Evolutionary conservation across 2,888 invertebrate species (phyloP).

Genomic region (Acanthosepion esculentum): DNA sequence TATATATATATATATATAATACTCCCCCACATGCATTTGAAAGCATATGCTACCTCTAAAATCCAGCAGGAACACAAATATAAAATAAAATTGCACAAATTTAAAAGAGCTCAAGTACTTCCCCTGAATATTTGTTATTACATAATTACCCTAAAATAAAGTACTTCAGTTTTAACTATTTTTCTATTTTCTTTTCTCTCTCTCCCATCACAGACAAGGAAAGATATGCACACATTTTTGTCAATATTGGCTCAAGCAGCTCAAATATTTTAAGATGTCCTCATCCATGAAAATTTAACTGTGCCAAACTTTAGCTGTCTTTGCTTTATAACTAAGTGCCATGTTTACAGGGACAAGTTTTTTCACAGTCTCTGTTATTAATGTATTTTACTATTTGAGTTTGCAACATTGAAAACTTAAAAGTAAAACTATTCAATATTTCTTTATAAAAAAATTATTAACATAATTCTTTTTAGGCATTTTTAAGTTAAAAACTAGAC

Average conservation of each 20-base stretch:
- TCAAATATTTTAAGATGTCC: neutral
- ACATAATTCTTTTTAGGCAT: no score
- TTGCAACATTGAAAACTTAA: no score
- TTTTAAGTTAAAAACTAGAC: no score
- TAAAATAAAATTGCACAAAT: neutral
- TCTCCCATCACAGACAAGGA: neutral
- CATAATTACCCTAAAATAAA: neutral
- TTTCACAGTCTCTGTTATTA: neutral
- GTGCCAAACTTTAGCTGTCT: neutral
- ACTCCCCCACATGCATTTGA: neutral
- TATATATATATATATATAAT: neutral
- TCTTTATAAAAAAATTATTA: no score
- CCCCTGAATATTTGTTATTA: slow-evolving; percentile 14
- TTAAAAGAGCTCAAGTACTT: neutral
- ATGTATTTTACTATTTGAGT: neutral
- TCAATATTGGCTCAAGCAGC: neutral
- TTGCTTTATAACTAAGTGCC: neutral
- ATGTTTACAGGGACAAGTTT: neutral
- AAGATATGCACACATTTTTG: neutral
- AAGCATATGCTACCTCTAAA: neutral
- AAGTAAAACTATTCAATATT: no score
- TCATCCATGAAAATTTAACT: neutral
- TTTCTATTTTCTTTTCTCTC: neutral
- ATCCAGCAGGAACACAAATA: neutral
- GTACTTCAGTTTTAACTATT: neutral